phyloP scores from a whole-genome alignment of 2,888 invertebrate species.

The Glaucopsyche alexis region DNA sequence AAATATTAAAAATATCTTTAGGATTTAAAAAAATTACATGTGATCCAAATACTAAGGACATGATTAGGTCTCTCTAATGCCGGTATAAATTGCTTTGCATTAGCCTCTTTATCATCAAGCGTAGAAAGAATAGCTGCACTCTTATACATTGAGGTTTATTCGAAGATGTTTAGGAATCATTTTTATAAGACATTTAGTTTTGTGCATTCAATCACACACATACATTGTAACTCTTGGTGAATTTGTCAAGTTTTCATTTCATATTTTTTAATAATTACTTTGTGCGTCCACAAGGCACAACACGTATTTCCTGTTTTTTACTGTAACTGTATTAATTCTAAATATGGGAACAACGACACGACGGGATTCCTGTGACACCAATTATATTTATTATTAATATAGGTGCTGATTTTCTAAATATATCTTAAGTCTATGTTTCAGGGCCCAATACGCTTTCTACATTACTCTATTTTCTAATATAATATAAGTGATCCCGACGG shows the following conservation, averaged over 20 bases:
- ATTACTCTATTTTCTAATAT: constrained; percentile 18
- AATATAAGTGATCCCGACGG: not conserved
- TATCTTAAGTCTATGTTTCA: constrained; percentile 29
- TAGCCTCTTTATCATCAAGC: not conserved
- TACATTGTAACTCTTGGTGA: not conserved
- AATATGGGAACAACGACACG: constrained; percentile 29
- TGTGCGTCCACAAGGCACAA: constrained; percentile 45
- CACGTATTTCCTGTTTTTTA: not conserved
- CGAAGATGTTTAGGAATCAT: not conserved
- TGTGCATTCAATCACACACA: not conserved
- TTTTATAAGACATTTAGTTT: constrained; percentile 21
- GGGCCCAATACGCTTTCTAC: constrained; percentile 29
- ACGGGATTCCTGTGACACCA: constrained; percentile 32
- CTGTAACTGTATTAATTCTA: not conserved
- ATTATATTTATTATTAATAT: constrained; percentile 34
- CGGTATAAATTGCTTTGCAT: not conserved
- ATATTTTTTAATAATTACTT: not conserved
- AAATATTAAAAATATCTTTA: constrained; percentile 24
- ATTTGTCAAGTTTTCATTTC: not conserved
- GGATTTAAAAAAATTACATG: not conserved
- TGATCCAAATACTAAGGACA: constrained; percentile 12
- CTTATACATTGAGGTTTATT: constrained; percentile 11
- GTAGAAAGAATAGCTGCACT: constrained; percentile 23
- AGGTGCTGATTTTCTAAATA: constrained; percentile 36
- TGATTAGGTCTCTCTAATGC: constrained; percentile 20